phyloP scores from a whole-genome alignment of 2,113 vertebrate genomes.

The Xenotilapia leptura region DNA sequence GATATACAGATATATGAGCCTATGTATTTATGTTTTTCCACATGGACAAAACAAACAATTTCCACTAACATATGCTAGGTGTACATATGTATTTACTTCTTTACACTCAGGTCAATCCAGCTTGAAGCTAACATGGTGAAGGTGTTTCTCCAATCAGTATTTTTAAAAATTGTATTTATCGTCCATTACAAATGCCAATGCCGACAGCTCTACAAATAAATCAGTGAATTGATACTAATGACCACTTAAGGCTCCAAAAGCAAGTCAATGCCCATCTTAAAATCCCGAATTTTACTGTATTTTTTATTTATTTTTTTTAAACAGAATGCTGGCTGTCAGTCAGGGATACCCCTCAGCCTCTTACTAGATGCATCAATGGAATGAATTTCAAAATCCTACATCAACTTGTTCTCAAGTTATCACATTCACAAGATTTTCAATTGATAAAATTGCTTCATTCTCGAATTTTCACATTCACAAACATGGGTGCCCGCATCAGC shows the following conservation, averaged over 20 bases:
- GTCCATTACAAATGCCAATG: not conserved
- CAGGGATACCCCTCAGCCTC: not conserved
- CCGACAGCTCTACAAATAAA: not conserved
- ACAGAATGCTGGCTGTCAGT: not conserved
- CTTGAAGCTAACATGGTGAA: not conserved
- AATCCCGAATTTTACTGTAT: fast-evolving
- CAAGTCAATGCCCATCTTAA: not conserved
- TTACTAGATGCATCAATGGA: not conserved
- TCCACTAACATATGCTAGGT: not conserved
- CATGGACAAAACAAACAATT: not conserved
- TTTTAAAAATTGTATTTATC: not conserved
- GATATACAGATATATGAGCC: not conserved
- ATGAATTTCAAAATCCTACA: not conserved
- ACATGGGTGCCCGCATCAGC: fast-evolving
- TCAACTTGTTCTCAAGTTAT: not conserved
- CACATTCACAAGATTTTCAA: not conserved
- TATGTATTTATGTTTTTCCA: not conserved
- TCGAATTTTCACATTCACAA: not conserved
- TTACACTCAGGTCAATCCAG: not conserved
- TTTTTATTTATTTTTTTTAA: not conserved
- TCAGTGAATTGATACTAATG: not conserved
- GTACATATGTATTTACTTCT: not conserved
- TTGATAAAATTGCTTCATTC: not conserved
- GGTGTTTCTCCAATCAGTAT: not conserved
- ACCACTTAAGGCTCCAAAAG: not conserved